These are phyloP conservation scores for Sisor rabdophorus DNA, from an alignment of 2,113 vertebrate genomes.

Conservation along the genomic window DNA sequence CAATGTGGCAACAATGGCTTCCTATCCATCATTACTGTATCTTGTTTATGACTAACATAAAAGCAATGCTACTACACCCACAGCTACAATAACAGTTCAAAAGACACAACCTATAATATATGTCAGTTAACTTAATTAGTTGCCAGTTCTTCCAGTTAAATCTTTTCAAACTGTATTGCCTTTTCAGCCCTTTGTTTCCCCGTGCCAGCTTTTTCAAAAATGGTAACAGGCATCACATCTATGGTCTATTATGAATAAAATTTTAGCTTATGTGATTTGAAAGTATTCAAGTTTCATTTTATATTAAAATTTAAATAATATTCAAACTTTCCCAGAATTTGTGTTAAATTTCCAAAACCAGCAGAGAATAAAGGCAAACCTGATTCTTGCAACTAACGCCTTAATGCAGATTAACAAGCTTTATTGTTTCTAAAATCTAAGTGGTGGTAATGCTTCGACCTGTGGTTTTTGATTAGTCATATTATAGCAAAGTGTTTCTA, in stretches of 20 bases:
- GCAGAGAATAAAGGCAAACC: background rate
- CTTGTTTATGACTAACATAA: background rate
- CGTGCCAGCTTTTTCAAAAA: too few relatives aligned
- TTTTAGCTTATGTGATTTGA: too few relatives aligned
- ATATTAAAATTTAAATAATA: too few relatives aligned
- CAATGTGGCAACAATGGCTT: background rate
- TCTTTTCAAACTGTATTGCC: too few relatives aligned
- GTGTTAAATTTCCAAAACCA: too few relatives aligned
- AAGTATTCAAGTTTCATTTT: too few relatives aligned
- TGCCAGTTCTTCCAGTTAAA: too few relatives aligned
- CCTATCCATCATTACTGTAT: background rate
- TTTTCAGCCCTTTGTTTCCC: too few relatives aligned
- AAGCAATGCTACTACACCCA: background rate
- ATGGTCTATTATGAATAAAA: too few relatives aligned
- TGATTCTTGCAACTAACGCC: background rate
- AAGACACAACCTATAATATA: background rate
- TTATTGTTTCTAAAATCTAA: background rate
- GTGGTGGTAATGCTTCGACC: background rate
- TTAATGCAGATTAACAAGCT: background rate
- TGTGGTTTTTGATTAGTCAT: conserved; percentile 19
- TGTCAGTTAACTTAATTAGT: background rate
- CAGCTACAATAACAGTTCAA: background rate
- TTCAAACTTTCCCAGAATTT: too few relatives aligned
- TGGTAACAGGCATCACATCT: too few relatives aligned
- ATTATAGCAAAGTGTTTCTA: conserved; percentile 9